Percentiles rank a stretch among this genome's conserved stretches.
phyloP scores from a whole-genome alignment of 2,113 vertebrate genomes.

The Chamaea fasciata region DNA sequence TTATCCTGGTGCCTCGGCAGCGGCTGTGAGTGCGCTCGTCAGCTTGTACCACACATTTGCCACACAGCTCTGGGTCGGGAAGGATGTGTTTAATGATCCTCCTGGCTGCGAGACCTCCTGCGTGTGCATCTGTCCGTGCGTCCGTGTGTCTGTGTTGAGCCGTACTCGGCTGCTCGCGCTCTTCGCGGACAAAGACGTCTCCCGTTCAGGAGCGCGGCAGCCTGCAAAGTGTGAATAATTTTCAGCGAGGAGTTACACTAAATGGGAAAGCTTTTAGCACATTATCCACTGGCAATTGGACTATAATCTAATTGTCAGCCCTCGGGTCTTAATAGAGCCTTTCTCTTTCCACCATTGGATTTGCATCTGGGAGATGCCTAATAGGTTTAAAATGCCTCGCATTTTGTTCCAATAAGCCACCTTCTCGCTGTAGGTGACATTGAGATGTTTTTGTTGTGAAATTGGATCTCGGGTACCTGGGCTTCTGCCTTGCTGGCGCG shows the following conservation, averaged over 20 bases:
- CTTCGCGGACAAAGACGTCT: not conserved
- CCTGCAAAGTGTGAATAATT: conserved; percentile 89
- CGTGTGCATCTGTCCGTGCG: not conserved
- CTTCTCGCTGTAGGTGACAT: conserved; percentile 76
- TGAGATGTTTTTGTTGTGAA: conserved; percentile 66
- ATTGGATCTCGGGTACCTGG: conserved; percentile 13
- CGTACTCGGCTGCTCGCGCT: not conserved
- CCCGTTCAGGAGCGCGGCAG: conserved; percentile 23
- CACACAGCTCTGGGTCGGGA: not conserved
- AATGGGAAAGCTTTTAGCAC: conserved; percentile 95
- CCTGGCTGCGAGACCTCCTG: not conserved
- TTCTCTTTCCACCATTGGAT: conserved; percentile 78
- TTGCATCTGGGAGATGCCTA: conserved; percentile 84
- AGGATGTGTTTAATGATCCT: not conserved
- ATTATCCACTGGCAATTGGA: conserved; percentile 89
- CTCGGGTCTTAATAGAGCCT: conserved; percentile 80
- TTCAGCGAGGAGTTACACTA: conserved; percentile 81
- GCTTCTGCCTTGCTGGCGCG: not conserved
- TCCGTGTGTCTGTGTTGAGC: not conserved
- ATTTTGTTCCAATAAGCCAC: conserved; percentile 57
- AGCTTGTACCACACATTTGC: not conserved
- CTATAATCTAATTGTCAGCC: conserved; percentile 84
- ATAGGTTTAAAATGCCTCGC: conserved; percentile 79
- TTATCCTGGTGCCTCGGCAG: fast-evolving
- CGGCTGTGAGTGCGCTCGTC: not conserved